phyloP scores from a whole-genome alignment of 92 coral and sea anemone species.

The Ricordea florida region DNA sequence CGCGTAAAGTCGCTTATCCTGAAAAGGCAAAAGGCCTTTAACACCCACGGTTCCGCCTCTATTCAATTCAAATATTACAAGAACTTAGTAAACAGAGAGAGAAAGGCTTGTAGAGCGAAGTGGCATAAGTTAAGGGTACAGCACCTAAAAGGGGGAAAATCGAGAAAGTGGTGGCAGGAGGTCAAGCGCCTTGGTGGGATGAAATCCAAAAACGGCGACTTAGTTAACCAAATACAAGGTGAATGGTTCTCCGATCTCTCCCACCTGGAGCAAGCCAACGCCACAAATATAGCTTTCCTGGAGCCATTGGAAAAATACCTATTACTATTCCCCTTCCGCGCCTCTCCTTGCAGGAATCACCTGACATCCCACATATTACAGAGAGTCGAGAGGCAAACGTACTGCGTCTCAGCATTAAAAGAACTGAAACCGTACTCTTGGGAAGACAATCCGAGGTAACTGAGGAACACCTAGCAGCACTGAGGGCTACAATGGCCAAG shows the following conservation, averaged over 20 bases:
- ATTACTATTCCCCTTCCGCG: neutral
- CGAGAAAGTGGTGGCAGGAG: slow-evolving; percentile 6
- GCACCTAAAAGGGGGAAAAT: slow-evolving; percentile 33
- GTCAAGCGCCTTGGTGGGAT: slow-evolving; percentile 24
- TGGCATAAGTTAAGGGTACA: slow-evolving; percentile 14
- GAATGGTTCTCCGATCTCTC: neutral
- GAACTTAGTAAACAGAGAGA: neutral
- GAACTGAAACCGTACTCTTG: too few species aligned
- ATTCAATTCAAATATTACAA: neutral
- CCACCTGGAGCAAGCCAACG: slow-evolving; percentile 12
- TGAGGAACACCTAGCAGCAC: too few species aligned
- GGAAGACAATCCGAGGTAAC: too few species aligned
- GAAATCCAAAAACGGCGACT: slow-evolving; percentile 7
- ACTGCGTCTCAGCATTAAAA: too few species aligned
- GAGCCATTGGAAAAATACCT: slow-evolving; percentile 18
- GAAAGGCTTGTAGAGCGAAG: neutral
- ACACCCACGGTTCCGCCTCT: neutral
- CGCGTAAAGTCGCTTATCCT: neutral
- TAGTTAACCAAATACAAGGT: neutral
- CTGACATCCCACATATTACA: neutral
- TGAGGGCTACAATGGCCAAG: too few species aligned
- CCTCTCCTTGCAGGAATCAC: neutral
- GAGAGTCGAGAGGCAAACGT: neutral
- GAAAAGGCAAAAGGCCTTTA: slow-evolving; percentile 21
- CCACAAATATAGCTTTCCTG: slow-evolving; percentile 12